Evolutionary conservation across 2,113 vertebrate genomes (phyloP), one percentile per base, ranked within the genome.

Genomic region (Nyctereutes procyonoides): DNA sequence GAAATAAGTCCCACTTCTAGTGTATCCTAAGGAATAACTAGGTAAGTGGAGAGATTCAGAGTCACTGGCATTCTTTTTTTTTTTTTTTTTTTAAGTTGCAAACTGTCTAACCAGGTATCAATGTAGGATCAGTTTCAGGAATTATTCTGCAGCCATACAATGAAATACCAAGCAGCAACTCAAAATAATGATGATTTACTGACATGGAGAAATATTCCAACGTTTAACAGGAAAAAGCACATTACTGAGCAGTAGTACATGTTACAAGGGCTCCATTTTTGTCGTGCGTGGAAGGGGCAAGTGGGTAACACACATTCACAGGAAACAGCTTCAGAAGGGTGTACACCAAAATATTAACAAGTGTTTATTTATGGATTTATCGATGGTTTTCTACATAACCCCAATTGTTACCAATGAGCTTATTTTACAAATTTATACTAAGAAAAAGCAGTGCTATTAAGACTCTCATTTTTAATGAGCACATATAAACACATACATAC

Each of bases 81-180:
- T 90, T 51, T 43, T 24, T 56, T 81, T 62, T 67, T 24, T 82
- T 53, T 4, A 97, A 97, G 84, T 53, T 53, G 81, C 26, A 82
- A 93, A 90, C 90, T 71, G 56, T 26, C 77, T 90, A 51, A 35
- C 60, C 63, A 89, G 86, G 48, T 15, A 35, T 43, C 48, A 65
- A 30, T n/a, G 12, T 6, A 69, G 28, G 19, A 82, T 69, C 77
- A 65, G 77, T 20, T 71, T 62, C 8, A 79, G 86, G 56, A 62
- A 67, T 20, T 43, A 43, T 51, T 71, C 71, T 60, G 74, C 48
- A 51, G 74, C 35, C 48, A 56, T 10, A 63, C 63, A 58, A 73
- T 77, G 81, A 62, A 94, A 73, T 32, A 86, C 22, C 87, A 81
- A 77, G 35, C 32, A 80, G 62, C 26, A 62, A 62, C 48, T 89